These are phyloP conservation scores for Athalia circularis DNA, from an alignment of 2,888 invertebrate species.

Conservation along the genomic window DNA sequence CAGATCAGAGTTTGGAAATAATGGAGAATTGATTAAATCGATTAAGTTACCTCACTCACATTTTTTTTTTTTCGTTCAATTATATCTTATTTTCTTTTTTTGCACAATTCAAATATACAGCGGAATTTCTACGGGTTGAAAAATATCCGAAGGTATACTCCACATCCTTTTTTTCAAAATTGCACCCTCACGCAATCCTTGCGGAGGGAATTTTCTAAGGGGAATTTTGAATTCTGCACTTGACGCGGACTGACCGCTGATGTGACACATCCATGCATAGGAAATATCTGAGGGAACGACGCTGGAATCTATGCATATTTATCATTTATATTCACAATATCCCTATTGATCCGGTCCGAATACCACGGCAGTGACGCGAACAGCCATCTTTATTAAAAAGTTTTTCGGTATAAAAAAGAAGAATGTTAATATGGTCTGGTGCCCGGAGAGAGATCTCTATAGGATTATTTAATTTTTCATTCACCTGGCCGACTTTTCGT, in stretches of 20 bases:
- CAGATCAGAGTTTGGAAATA: too few relatives aligned
- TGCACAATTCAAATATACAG: too few relatives aligned
- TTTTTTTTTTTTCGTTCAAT: too few relatives aligned
- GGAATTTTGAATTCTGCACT: background rate
- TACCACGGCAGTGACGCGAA: conserved; percentile 4
- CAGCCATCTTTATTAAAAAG: conserved; percentile 9
- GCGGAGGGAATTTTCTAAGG: background rate
- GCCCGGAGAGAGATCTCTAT: background rate
- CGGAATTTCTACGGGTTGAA: too few relatives aligned
- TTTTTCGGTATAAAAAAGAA: background rate
- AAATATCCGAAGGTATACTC: background rate
- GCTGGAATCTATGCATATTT: conserved; percentile 29
- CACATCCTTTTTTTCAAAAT: background rate
- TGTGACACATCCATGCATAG: conserved; percentile 36
- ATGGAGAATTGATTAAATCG: too few relatives aligned
- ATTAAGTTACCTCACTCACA: too few relatives aligned
- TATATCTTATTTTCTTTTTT: too few relatives aligned
- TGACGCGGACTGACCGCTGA: conserved; percentile 18
- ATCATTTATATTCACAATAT: conserved; percentile 27
- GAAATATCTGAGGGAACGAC: conserved; percentile 15
- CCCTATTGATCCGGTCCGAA: background rate
- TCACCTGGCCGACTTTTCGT: background rate
- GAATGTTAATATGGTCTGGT: background rate
- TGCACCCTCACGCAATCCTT: background rate
- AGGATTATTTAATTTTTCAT: conserved; percentile 17